Conservation (phyloP, 2,113 vertebrate genomes). For the Lepus timidus region DNA sequence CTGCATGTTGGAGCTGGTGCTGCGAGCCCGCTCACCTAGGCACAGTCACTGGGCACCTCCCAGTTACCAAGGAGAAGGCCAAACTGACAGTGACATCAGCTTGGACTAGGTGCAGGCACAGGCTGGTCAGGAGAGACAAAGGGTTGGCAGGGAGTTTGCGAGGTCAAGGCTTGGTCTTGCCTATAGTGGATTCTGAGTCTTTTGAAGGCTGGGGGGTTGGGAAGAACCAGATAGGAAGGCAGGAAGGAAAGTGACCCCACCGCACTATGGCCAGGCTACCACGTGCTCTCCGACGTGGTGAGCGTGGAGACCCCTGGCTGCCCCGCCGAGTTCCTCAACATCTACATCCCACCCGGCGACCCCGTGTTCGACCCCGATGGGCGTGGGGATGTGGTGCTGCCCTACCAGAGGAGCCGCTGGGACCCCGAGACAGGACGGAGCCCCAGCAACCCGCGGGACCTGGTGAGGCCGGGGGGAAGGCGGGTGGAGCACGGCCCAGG, state of each 20-base stretch:
- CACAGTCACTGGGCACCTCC: conserved; percentile 60
- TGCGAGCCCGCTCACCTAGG: background rate
- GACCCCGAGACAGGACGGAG: conserved; percentile 91
- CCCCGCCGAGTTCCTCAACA: conserved; percentile 95
- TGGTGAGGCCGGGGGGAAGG: conserved; percentile 20
- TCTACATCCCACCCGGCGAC: conserved; percentile 91
- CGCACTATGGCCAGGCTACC: conserved; percentile 87
- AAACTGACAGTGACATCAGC: conserved; percentile 65
- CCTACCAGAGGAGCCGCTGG: conserved; percentile 93
- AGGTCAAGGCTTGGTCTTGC: conserved; percentile 56
- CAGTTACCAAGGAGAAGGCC: conserved; percentile 75
- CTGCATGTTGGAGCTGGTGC: conserved; percentile 53
- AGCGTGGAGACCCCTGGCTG: conserved; percentile 89
- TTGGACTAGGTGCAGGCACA: conserved; percentile 1
- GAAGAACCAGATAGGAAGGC: background rate
- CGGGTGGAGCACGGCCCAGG: too few relatives aligned
- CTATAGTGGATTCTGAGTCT: background rate
- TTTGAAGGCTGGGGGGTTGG: background rate
- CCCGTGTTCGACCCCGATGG: conserved; percentile 89
- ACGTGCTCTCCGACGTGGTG: conserved; percentile 91
- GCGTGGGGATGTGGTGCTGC: conserved; percentile 89
- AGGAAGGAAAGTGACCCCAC: background rate
- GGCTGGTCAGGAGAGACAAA: background rate
- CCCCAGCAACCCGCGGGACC: conserved; percentile 93
- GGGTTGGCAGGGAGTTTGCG: background rate